phyloP scores from a whole-genome alignment of 2,888 invertebrate genomes.

The Neria commutata region DNA sequence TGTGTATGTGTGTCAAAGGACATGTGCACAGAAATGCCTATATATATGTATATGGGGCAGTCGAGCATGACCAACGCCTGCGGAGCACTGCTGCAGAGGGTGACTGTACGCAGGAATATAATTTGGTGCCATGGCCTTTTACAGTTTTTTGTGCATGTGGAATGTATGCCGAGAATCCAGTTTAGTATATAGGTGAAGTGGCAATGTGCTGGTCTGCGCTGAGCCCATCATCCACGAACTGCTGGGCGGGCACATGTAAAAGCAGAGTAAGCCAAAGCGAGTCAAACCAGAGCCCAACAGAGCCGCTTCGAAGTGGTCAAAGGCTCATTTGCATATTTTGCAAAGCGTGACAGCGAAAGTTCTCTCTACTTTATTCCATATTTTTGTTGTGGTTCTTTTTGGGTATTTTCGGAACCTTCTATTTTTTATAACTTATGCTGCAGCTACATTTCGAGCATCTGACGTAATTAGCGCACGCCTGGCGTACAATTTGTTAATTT shows the following conservation, averaged over 20 bases:
- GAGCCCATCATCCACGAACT: conserved; percentile 31
- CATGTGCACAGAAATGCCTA: conserved; percentile 5
- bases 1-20: conserved; percentile 18
- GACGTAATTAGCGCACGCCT: neutral
- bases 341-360: conserved; percentile 49
- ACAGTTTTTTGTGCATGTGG: neutral
- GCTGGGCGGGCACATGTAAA: neutral
- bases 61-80: neutral
- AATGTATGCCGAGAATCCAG: conserved; percentile 8
- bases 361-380: conserved; percentile 16
- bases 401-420: neutral
- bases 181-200: conserved; percentile 11
- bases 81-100: too few species aligned
- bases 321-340: conserved; percentile 53
- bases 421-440: too few species aligned
- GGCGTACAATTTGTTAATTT: neutral
- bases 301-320: conserved; percentile 29
- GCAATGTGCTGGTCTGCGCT: too few species aligned
- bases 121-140: neutral
- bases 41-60: conserved; percentile 4
- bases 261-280: neutral
- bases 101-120: neutral
- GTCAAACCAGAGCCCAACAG: neutral
- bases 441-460: too few species aligned
- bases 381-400: neutral